Conservation (phyloP, 2,113 vertebrate genomes). For the Ursus arctos region DNA sequence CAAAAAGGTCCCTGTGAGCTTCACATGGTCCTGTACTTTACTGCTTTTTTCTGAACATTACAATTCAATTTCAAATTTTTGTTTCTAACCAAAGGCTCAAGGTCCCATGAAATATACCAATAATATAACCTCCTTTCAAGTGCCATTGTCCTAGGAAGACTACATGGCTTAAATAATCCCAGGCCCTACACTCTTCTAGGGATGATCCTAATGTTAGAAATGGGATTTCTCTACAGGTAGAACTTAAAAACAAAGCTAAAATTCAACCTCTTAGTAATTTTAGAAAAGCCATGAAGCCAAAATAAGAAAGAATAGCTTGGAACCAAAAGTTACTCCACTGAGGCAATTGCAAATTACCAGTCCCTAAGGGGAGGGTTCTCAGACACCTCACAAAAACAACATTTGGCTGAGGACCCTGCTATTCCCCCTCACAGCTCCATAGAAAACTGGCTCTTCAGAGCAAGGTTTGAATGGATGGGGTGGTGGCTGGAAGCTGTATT, state of each 20-base stretch:
- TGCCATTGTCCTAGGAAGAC: not conserved
- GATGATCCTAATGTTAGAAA: not conserved
- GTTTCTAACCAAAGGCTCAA: conserved; percentile 11
- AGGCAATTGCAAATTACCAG: not conserved
- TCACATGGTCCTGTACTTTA: not conserved
- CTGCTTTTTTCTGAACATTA: not conserved
- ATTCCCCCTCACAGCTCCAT: not conserved
- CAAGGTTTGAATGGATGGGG: not conserved
- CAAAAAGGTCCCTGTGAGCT: not conserved
- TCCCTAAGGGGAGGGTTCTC: not conserved
- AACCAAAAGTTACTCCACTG: not conserved
- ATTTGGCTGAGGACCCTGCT: not conserved
- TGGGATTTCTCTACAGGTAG: not conserved
- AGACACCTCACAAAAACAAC: not conserved
- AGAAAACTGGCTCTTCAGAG: not conserved
- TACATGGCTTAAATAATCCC: not conserved
- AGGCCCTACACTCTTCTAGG: not conserved
- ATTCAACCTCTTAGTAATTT: not conserved
- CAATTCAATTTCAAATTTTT: not conserved
- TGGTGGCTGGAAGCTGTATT: not conserved
- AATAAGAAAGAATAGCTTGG: not conserved
- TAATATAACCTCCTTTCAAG: not conserved
- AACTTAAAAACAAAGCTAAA: conserved; percentile 16
- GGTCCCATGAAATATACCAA: not conserved
- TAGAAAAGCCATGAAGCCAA: not conserved